Percentiles rank a stretch among this genome's conserved stretches.
phyloP scores from a whole-genome alignment of 2,888 invertebrate genomes.

The Xylota sylvarum region DNA sequence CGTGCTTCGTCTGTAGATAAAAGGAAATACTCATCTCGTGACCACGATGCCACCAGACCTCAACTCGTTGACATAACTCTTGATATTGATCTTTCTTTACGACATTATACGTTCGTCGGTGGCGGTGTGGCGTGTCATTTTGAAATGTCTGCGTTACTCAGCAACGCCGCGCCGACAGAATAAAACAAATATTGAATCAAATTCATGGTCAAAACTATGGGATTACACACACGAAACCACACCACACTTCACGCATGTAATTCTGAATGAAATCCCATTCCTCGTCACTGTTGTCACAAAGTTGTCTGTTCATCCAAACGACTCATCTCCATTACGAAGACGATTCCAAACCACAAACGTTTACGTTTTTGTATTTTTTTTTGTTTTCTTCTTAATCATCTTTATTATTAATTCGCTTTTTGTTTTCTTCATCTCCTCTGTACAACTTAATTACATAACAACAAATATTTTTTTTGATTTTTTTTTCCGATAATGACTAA shows the following conservation, averaged over 20 bases:
- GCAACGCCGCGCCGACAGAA: background rate
- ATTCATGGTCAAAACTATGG: slow-evolving; percentile 72
- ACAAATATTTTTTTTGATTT: slow-evolving; percentile 54
- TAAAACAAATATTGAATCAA: slow-evolving; percentile 64
- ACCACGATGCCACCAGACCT: slow-evolving; percentile 48
- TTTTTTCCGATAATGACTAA: slow-evolving; percentile 67
- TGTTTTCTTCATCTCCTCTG: slow-evolving; percentile 61
- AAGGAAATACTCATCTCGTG: slow-evolving; percentile 68
- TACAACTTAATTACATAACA: slow-evolving; percentile 76
- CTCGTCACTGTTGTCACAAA: slow-evolving; percentile 19
- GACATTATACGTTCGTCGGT: slow-evolving; percentile 13
- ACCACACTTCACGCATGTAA: slow-evolving; percentile 45
- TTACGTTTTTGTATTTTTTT: slow-evolving; percentile 16
- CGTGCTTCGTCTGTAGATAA: slow-evolving; percentile 43
- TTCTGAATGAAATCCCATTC: slow-evolving; percentile 51
- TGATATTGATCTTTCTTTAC: slow-evolving; percentile 71
- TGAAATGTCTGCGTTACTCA: slow-evolving; percentile 31
- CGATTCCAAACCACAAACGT: slow-evolving; percentile 6
- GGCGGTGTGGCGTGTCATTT: slow-evolving; percentile 7
- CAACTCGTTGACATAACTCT: slow-evolving; percentile 63
- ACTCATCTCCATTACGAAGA: background rate
- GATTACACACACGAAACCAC: slow-evolving; percentile 66
- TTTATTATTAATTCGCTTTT: slow-evolving; percentile 67
- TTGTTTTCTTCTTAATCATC: slow-evolving; percentile 44
- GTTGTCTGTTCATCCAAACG: background rate